These are phyloP conservation scores for Exephanes ischioxanthus DNA, from an alignment of 2,888 invertebrate species.

Conservation along the genomic window DNA sequence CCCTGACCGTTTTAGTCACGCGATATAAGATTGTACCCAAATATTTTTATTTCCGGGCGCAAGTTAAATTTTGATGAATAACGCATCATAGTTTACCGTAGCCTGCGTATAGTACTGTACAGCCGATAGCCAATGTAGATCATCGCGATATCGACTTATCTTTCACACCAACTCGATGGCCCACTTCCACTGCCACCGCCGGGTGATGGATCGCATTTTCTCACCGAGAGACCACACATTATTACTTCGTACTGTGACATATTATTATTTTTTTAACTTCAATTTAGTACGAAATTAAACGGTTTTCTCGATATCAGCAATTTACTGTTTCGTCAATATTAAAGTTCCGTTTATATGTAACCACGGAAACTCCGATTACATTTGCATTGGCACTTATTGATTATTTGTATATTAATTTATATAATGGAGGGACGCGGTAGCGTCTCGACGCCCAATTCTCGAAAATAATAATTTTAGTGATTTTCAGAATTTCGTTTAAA, in stretches of 20 bases:
- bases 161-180: conserved; percentile 51
- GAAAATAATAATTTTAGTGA: background rate
- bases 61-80: background rate
- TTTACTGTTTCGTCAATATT: background rate
- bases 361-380: background rate
- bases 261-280: background rate
- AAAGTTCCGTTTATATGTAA: background rate
- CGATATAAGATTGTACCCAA: too few relatives aligned
- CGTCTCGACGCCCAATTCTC: too few relatives aligned
- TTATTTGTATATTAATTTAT: background rate
- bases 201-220: conserved; percentile 23
- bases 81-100: background rate
- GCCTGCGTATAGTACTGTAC: background rate
- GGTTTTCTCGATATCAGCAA: background rate
- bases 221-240: conserved; percentile 1
- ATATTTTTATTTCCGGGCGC: too few relatives aligned
- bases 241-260: background rate
- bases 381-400: background rate
- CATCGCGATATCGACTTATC: conserved; percentile 64
- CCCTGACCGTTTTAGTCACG: too few relatives aligned
- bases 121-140: conserved; percentile 55
- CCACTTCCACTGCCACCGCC: conserved; percentile 45
- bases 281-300: background rate
- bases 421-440: too few relatives aligned
- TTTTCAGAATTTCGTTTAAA: background rate